Evolutionary conservation across 2,113 vertebrate genomes (phyloP), one percentile per base, ranked within the genome.

Genomic region (Agapornis roseicollis): DNA sequence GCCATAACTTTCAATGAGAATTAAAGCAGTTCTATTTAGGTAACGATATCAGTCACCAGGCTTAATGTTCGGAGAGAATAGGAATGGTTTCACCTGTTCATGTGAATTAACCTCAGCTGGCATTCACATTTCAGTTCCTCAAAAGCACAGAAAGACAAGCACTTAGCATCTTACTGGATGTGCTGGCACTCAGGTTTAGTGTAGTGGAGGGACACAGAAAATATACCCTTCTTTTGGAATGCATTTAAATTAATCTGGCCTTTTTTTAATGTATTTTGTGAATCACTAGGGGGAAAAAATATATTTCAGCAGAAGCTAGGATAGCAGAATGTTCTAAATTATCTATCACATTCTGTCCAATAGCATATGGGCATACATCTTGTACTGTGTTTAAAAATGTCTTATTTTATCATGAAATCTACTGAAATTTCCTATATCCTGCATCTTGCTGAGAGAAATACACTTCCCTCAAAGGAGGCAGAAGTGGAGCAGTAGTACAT

Each of bases 1-100:
- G 83, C 95, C 84, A 58, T 97, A 97, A 94, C 89, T 97, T 96
- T 86, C 41, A 44, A 55, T 71, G 93, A 61, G 96, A 96, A 97
- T 95, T 89, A 91, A 94, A 94, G 79, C 90, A 87, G 61, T 89
- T 97, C 93, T 91, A 47, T 93, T 96, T 95, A 94, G 93, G 94
- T 88, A 96, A 88, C 46, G 27, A 56, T 76, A 97, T 94, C 94
- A 52, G n/a, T 96, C 97, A 91, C 50, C 2, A 7, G 88, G 81
- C 80, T 84, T 95, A 93, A 92, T 88, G 93, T 89, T 96, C 15
- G 17, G 44, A 42, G 86, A 80, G 64, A 93, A 25, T n/a, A 80
- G 74, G 72, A 91, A n/a, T 37, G 35, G 82, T 90, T 80, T 96
- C 89, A 94, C 93, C 96, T 96, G 68, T 78, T 74, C 7, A 3